These are phyloP conservation scores for Epsilonema sp. DNA, from an alignment of 2,888 invertebrate species.

Conservation along the genomic window DNA sequence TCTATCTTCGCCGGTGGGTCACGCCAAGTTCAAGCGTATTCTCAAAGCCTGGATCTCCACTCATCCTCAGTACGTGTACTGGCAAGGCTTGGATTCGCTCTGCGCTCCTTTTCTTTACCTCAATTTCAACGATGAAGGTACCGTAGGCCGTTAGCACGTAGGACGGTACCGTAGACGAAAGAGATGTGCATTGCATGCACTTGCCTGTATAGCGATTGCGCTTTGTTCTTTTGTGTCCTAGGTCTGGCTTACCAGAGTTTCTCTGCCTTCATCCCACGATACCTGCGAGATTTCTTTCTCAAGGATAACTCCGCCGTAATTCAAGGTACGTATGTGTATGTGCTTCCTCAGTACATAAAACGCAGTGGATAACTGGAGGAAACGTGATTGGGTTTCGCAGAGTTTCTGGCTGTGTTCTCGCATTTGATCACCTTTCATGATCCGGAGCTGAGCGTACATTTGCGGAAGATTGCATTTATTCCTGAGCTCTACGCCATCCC, in stretches of 20 bases:
- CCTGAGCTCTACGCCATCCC: constrained; percentile 95
- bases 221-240: constrained; percentile 30
- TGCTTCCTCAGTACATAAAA: too few species aligned
- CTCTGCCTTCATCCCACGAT: constrained; percentile 83
- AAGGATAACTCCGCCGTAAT: constrained; percentile 90
- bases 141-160: too few species aligned
- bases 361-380: too few species aligned
- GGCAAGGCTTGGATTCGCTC: constrained; percentile 95
- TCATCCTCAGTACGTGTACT: constrained; percentile 88
- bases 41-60: constrained; percentile 88
- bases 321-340: constrained; percentile 43
- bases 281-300: constrained; percentile 84
- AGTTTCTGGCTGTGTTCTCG: constrained; percentile 87
- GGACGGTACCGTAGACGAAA: background rate
- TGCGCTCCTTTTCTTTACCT: constrained; percentile 90
- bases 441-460: constrained; percentile 67
- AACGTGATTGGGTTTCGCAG: too few species aligned
- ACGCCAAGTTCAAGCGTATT: constrained; percentile 67
- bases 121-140: constrained; percentile 89
- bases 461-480: constrained; percentile 71
- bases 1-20: constrained; percentile 75
- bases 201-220: too few species aligned
- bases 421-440: constrained; percentile 89
- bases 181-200: background rate
- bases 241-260: constrained; percentile 84